Base-by-base conservation (phyloP, 2,888 invertebrate genomes). In the Dichetophora obliterata region DNA sequence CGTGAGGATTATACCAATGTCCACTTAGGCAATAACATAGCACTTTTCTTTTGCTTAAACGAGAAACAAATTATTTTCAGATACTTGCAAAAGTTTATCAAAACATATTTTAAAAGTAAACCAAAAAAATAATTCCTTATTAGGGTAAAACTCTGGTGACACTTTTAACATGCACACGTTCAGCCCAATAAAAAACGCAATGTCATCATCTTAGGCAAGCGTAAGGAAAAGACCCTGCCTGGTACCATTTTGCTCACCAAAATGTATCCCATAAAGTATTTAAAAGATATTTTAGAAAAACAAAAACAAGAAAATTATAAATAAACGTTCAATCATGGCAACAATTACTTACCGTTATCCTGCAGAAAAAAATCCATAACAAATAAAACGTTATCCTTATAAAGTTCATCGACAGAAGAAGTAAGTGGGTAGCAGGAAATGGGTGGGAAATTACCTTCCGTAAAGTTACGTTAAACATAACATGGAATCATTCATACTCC, bases 401-500 rank as follows among this genome's bases (percentile, higher is more conserved):
- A 16, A 24, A 59, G 31, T 24, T 14, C 5, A 59, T 6, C 19
- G 22, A 59, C 8, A 59, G 16, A 59, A 11, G 14, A 27, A 48
- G 16, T 14, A 50, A 68, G 50, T 2, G 16, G 27, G 24, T 14
- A 6, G 27, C 48, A 24, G 22, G 14, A 27, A 24, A 24, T 14
- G 50, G n/a, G 37, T 24, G 19, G 19, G 50, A 16, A 48, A 22
- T 24, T 27, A 68, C 68, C 68, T 68, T 68, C 50, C 68, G 48
- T 68, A 50, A 14, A 50, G 43, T 43, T 43, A 68, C 50, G 50
- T 50, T 68, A 24, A 68, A 68, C 27, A 24, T 48, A 68, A 50
- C 68, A 68, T 68, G 43, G 22, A 68, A 19, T n/a, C 54, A 48
- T 68, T 68, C 68, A 68, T 68, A 68, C 50, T 50, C 16, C 68